These are phyloP conservation scores for Zosterops japonicus DNA, from an alignment of 2,113 vertebrate genomes.

Conservation along the genomic window DNA sequence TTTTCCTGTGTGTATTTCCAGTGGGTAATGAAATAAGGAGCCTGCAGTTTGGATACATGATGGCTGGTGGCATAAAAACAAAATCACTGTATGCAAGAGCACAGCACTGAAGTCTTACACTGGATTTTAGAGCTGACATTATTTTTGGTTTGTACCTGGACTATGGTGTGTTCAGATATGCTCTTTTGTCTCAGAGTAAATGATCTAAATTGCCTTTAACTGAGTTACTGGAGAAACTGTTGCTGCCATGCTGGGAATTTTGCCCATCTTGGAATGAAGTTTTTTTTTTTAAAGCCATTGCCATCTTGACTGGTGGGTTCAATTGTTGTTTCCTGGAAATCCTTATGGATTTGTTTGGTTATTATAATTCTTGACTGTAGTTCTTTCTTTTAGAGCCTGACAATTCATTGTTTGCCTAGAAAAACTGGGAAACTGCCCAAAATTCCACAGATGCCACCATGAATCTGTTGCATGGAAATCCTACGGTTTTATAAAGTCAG, in stretches of 20 bases:
- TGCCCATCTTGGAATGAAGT: neutral
- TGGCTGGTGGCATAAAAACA: neutral
- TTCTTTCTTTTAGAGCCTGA: neutral
- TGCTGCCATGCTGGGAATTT: neutral
- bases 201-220: conserved; percentile 31
- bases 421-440: neutral
- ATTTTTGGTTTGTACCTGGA: neutral
- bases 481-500: neutral
- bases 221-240: neutral
- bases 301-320: neutral
- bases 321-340: neutral
- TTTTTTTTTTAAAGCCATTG: neutral
- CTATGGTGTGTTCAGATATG: neutral
- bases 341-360: neutral
- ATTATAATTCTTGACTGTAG: neutral
- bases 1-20: conserved; percentile 50
- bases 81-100: neutral
- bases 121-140: neutral
- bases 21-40: neutral
- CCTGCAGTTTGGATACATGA: neutral
- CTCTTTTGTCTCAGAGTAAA: conserved; percentile 46
- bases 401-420: neutral
- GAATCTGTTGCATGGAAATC: neutral
- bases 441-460: neutral
- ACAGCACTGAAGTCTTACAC: neutral